Base-by-base conservation (phyloP, 30 jellyfish, hydroid and myxozoan genomes). In the Aurelia sp. region DNA sequence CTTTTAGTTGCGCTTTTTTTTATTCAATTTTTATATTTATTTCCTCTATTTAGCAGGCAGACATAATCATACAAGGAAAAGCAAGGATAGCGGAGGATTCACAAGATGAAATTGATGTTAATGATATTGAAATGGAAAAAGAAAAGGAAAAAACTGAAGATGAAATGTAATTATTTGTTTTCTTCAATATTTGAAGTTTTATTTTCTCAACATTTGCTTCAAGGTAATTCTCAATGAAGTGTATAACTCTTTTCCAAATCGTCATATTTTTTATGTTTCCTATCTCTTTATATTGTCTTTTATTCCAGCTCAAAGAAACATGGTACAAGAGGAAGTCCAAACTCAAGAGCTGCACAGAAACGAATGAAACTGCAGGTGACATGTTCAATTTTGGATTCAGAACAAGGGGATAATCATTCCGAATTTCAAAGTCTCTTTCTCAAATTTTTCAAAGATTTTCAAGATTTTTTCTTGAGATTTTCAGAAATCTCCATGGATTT, bases 101-200 rank as follows among this genome's bases (percentile, higher is more conserved):
- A 21, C 66, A 67, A 33, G 92, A 82, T 69, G 92, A 82, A 67
- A 82, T 82, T 21, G 92, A 82, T 57, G 11, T 69, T 20, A 40
- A 44, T 17, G 79, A 61, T 20, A 82, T 69, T 13, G 62, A 71
- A 20, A 68, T 50, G 61, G 72, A 64, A 65, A 62, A 18, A n/a
- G 17, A 61, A 13, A n/a, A 6, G 6, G 85, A 71, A 8, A n/a
- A 35, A 31, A 33, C 21, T 21, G 81, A 81, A 35, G 48, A 57
- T 0, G 91, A 81, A 33, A 53, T 74, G 91, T 57, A 55, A n/a
- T 66, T 35, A 66, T n/a, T 66, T 0, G 23, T 66, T 20, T 35
- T 23, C 51, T 66, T 0, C 51, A 0, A 2, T 66, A 7, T 27
- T 27, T 6, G 15, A 7, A 44, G 7, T 1, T 44, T 6, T 6